Percentiles rank a stretch among this genome's conserved stretches.
Evolutionary conservation across 2,888 invertebrate species (phyloP).

Genomic region (Lomographa bimaculata): DNA sequence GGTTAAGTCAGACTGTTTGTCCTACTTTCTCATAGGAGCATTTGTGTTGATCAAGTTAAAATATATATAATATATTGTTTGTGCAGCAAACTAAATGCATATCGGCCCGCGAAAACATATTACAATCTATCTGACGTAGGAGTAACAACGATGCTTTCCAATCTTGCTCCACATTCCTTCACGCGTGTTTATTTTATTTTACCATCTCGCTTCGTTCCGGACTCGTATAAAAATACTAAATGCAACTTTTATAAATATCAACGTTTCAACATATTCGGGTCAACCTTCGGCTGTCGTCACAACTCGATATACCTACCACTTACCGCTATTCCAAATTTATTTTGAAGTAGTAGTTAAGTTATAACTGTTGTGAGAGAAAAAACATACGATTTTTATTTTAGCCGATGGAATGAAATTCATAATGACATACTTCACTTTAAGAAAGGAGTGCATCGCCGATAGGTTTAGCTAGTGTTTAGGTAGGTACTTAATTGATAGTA

Average conservation of each 20-base stretch:
- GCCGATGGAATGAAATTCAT: slow-evolving; percentile 24
- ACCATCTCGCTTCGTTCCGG: slow-evolving; percentile 40
- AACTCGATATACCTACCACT: slow-evolving; percentile 33
- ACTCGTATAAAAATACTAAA: slow-evolving; percentile 48
- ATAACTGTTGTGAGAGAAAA: too few relatives aligned
- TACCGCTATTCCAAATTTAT: slow-evolving; percentile 30
- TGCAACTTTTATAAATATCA: slow-evolving; percentile 48
- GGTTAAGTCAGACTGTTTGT: slow-evolving; percentile 30
- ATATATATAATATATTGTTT: slow-evolving; percentile 21
- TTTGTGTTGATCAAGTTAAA: slow-evolving; percentile 24
- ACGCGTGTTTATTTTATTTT: slow-evolving; percentile 62
- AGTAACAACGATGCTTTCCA: slow-evolving; percentile 53
- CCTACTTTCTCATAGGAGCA: slow-evolving; percentile 26
- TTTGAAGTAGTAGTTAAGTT: slow-evolving; percentile 14
- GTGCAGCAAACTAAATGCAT: slow-evolving; percentile 18
- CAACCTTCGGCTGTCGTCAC: slow-evolving; percentile 45
- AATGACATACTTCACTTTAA: too few relatives aligned
- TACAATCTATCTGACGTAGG: slow-evolving; percentile 36
- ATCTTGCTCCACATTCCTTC: slow-evolving; percentile 61
- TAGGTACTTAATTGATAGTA: too few relatives aligned
- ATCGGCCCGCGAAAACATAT: slow-evolving; percentile 31
- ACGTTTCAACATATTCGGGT: slow-evolving; percentile 45
- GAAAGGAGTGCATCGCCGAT: slow-evolving; percentile 9
- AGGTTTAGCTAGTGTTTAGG: slow-evolving; percentile 8
- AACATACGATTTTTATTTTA: too few relatives aligned